phyloP scores from a whole-genome alignment of 2,113 vertebrate genomes.

The Pachyramphus minor region DNA sequence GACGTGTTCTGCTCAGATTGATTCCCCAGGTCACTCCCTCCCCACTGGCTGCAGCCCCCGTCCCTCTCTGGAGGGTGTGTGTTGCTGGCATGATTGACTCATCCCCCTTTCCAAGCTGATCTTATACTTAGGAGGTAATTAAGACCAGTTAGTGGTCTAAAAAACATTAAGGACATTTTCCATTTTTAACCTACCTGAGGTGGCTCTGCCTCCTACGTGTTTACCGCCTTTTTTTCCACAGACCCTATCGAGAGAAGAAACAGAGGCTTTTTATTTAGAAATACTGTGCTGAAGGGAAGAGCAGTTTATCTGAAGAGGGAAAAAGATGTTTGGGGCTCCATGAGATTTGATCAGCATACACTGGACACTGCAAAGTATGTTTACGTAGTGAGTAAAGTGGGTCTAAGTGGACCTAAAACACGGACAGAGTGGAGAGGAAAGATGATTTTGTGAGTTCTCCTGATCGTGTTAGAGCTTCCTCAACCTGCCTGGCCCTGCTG shows the following conservation, averaged over 20 bases:
- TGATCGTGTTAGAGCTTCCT: not conserved
- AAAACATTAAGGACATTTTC: not conserved
- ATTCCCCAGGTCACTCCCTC: not conserved
- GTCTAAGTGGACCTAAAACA: not conserved
- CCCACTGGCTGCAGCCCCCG: not conserved
- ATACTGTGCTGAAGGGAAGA: not conserved
- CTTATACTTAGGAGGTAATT: not conserved
- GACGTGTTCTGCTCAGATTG: not conserved
- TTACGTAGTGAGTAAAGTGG: not conserved
- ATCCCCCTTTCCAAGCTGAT: not conserved
- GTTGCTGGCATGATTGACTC: not conserved
- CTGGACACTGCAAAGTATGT: not conserved
- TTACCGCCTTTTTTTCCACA: not conserved
- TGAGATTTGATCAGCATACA: not conserved
- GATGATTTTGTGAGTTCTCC: not conserved
- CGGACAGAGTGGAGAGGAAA: not conserved
- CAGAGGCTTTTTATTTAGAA: not conserved
- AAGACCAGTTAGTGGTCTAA: not conserved
- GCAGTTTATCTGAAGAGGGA: not conserved
- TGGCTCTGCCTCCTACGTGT: accelerated
- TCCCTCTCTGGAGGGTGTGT: not conserved
- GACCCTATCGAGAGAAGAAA: not conserved
- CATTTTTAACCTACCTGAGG: not conserved
- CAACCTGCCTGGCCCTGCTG: accelerated
- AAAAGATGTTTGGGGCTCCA: not conserved